Conservation (phyloP, 2,888 invertebrate species). For the Lithosia quadra region DNA sequence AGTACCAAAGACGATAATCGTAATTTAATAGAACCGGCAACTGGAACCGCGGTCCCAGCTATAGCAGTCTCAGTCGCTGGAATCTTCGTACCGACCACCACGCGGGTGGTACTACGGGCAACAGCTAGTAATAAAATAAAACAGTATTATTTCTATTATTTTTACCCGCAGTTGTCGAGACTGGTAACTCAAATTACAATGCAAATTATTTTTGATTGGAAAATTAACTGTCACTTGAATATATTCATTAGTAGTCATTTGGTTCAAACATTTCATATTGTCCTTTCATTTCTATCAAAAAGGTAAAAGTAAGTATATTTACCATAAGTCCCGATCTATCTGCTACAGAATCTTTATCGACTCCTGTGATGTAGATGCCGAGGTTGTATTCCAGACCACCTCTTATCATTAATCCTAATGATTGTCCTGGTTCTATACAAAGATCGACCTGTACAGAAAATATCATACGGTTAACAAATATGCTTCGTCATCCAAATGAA, state of each 20-base stretch:
- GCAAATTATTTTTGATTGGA: too few relatives aligned
- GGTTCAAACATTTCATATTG: not conserved
- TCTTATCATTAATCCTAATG: slow-evolving; percentile 97
- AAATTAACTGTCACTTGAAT: too few relatives aligned
- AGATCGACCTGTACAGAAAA: slow-evolving; percentile 90
- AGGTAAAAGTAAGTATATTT: slow-evolving; percentile 45
- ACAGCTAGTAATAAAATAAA: too few relatives aligned
- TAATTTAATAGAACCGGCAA: too few relatives aligned
- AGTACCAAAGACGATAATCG: too few relatives aligned
- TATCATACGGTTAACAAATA: slow-evolving; percentile 30
- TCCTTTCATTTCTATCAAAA: not conserved
- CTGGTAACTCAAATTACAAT: not conserved
- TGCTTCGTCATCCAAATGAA: slow-evolving; percentile 20
- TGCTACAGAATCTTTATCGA: slow-evolving; percentile 97
- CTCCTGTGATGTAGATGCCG: slow-evolving; percentile 98
- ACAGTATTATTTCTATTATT: too few relatives aligned
- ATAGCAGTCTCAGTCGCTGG: too few relatives aligned
- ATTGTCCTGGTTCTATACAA: slow-evolving; percentile 96
- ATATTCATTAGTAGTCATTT: too few relatives aligned
- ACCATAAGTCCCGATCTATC: slow-evolving; percentile 96
- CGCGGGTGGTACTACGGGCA: too few relatives aligned
- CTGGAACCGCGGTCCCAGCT: too few relatives aligned
- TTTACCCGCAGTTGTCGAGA: too few relatives aligned
- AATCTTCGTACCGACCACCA: too few relatives aligned
- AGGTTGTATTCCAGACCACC: slow-evolving; percentile 98